A percentile compares a stretch with the other conserved stretches of the same genome.
Evolutionary conservation across 1,140 invertebrate genomes (phyloP).

Genomic region (Uloborus diversus): DNA sequence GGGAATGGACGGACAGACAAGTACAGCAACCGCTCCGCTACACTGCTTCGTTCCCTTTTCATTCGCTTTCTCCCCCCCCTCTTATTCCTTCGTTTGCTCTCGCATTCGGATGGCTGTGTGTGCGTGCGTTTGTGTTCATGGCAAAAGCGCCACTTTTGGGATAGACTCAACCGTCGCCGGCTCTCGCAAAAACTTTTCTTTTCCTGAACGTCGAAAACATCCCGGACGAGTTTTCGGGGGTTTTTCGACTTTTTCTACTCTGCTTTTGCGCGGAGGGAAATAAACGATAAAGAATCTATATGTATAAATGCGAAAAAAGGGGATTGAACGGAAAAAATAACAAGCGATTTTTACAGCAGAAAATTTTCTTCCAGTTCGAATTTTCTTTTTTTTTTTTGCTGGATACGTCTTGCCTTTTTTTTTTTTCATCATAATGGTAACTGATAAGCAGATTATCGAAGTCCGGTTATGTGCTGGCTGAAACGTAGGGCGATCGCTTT

Average conservation of each 20-base stretch:
- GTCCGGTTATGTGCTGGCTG: conserved; percentile 13
- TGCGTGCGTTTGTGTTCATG: conserved; percentile 15
- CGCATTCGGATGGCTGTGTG: conserved; percentile 1
- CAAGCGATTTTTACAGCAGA: conserved; percentile 36
- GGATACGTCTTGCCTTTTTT: background rate
- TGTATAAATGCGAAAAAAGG: no score
- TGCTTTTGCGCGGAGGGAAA: conserved; percentile 18
- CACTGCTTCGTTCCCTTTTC: background rate
- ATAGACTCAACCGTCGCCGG: conserved; percentile 45
- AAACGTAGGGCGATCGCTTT: conserved; percentile 24
- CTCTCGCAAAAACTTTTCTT: conserved; percentile 45
- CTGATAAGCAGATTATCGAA: conserved; percentile 52
- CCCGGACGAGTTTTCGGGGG: conserved; percentile 51
- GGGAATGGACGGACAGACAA: conserved; percentile 27
- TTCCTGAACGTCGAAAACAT: conserved; percentile 47
- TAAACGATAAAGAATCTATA: conserved; percentile 44
- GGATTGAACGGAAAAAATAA: background rate
- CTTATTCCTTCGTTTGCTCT: conserved; percentile 17
- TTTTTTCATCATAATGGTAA: conserved; percentile 31
- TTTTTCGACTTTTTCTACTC: conserved; percentile 47
- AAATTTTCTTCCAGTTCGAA: conserved; percentile 38
- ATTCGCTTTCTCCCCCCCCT: background rate
- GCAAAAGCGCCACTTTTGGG: conserved; percentile 46
- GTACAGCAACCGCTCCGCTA: conserved; percentile 20
- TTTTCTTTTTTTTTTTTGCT: conserved; percentile 12